phyloP scores from a whole-genome alignment of 2,888 invertebrate genomes.

The Panzeria rudis region DNA sequence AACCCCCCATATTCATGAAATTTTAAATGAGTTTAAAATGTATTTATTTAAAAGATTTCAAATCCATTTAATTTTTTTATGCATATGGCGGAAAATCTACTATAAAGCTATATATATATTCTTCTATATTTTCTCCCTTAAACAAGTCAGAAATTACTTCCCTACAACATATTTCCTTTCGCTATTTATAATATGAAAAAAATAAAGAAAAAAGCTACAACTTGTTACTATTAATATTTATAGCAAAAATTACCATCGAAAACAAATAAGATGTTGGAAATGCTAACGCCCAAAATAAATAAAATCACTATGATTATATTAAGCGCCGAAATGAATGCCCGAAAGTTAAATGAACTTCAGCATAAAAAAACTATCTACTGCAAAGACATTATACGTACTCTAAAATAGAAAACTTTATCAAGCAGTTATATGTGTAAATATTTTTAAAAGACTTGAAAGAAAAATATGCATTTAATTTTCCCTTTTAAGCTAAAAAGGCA shows the following conservation, averaged over 20 bases:
- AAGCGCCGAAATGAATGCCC: background rate
- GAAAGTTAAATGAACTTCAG: constrained; percentile 47
- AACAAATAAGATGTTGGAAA: constrained; percentile 35
- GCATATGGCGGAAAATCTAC: too few relatives aligned
- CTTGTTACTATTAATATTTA: constrained; percentile 62
- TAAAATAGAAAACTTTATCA: background rate
- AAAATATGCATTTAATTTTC: constrained; percentile 1
- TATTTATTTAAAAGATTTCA: too few relatives aligned
- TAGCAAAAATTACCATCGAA: constrained; percentile 25
- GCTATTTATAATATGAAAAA: background rate
- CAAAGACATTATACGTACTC: too few relatives aligned
- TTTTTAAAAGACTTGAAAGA: background rate
- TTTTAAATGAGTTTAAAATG: too few relatives aligned
- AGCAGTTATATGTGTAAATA: background rate
- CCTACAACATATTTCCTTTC: background rate
- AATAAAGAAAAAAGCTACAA: constrained; percentile 22
- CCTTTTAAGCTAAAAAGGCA: background rate
- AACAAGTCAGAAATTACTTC: background rate
- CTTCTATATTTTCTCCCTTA: too few relatives aligned
- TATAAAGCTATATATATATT: too few relatives aligned
- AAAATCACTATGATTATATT: constrained; percentile 42
- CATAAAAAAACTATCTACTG: background rate
- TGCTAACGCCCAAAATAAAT: constrained; percentile 32
- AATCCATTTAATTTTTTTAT: too few relatives aligned
- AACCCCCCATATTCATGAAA: too few relatives aligned